phyloP scores from a whole-genome alignment of 2,797 vertebrate genomes.

The Harpagifer antarcticus region DNA sequence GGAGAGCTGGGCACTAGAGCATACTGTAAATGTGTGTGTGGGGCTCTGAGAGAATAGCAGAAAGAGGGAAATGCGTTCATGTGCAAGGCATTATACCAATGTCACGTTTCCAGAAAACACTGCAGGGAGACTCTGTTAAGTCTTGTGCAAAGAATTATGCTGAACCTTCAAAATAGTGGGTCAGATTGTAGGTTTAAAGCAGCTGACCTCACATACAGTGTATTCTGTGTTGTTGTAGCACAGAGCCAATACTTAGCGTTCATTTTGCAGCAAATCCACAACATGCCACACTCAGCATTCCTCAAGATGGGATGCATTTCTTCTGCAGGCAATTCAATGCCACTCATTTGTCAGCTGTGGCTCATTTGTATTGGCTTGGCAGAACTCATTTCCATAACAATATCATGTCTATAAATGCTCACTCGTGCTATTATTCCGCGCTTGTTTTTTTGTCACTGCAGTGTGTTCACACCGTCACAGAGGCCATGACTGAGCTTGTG shows the following conservation, averaged over 20 bases:
- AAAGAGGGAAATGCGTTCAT: conserved; percentile 17
- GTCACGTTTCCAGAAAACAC: conserved; percentile 56
- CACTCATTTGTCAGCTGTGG: conserved; percentile 10
- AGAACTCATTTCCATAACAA: conserved; percentile 41
- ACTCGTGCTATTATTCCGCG: conserved; percentile 9
- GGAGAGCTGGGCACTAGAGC: conserved; percentile 22
- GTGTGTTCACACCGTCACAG: conserved; percentile 49
- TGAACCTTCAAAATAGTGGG: conserved; percentile 53
- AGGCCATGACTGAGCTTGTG: conserved; percentile 56
- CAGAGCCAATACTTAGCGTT: conserved; percentile 35
- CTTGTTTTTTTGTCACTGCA: conserved; percentile 43
- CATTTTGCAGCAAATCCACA: conserved; percentile 48
- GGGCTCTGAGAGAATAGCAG: conserved; percentile 5
- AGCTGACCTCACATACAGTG: conserved; percentile 29
- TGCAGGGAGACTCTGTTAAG: conserved; percentile 51
- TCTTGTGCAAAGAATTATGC: conserved; percentile 54
- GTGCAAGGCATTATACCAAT: conserved; percentile 51
- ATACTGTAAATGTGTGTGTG: conserved; percentile 12
- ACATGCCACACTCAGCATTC: conserved; percentile 25
- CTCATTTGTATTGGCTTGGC: conserved; percentile 31
- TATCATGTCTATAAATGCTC: conserved; percentile 30
- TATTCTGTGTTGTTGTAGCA: neutral
- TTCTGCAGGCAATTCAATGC: conserved; percentile 10
- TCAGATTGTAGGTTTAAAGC: conserved; percentile 31
- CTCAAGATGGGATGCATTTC: conserved; percentile 5